These are phyloP conservation scores for Oryzias dopingdopingensis DNA, from an alignment of 2,797 vertebrate species.

Conservation along the genomic window DNA sequence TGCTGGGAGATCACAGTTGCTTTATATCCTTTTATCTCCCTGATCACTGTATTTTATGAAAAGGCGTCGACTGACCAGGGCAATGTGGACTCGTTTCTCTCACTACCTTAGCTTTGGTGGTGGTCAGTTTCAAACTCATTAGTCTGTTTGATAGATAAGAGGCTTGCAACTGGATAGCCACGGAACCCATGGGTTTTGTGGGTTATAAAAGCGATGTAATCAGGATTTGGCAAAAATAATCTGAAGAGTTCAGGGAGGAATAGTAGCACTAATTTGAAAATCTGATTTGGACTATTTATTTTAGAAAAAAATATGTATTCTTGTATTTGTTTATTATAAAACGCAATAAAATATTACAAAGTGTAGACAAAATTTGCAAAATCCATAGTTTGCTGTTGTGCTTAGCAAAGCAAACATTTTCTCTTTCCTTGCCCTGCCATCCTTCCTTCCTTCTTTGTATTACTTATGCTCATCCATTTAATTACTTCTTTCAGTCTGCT, in stretches of 20 bases:
- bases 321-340: too few species aligned
- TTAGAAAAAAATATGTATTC: neutral
- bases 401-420: neutral
- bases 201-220: constrained; percentile 71
- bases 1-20: constrained; percentile 30
- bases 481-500: constrained; percentile 15
- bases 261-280: constrained; percentile 66
- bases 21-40: constrained; percentile 17
- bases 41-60: constrained; percentile 27
- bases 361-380: too few species aligned
- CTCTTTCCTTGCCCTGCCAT: constrained; percentile 15
- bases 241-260: constrained; percentile 62
- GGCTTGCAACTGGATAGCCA: constrained; percentile 67
- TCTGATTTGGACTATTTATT: constrained; percentile 62
- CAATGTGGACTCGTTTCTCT: constrained; percentile 17
- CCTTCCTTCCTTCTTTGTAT: constrained; percentile 31
- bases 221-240: constrained; percentile 63
- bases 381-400: too few species aligned
- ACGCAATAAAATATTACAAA: too few species aligned
- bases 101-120: constrained; percentile 42
- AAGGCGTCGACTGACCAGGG: constrained; percentile 11
- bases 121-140: constrained; percentile 66
- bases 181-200: constrained; percentile 55
- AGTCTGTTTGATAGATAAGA: constrained; percentile 65
- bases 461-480: constrained; percentile 28